Evolutionary conservation across 2,797 vertebrate genomes (phyloP), one percentile per base, ranked within the genome.

Genomic region (Antennarius maculatus): DNA sequence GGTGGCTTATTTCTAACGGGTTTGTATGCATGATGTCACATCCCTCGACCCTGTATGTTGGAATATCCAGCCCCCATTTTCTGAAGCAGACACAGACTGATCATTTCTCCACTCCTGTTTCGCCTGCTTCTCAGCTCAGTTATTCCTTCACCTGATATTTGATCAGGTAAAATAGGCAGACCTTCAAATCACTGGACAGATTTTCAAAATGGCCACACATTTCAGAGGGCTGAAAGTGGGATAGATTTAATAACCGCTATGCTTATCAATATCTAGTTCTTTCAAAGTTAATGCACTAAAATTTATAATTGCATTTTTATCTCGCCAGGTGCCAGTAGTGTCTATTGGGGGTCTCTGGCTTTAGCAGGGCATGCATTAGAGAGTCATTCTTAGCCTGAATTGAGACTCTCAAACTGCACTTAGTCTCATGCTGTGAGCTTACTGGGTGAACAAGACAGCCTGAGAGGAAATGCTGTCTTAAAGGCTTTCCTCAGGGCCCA

Each of bases 11-110:
- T 83, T 89, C 69, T 77, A 84, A 52, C 56, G 43, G 47, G 67
- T 55, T 62, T 72, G 71, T 65, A 83, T 82, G 73, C 58, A 86
- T 84, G 80, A 85, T 77, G 69, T 68, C 76, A 71, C 69, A 80
- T 80, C 61, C 75, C 52, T 54, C 31, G 23, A 49, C 60, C 14
- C 59, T 63, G 50, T 37, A 61, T 52, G 51, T 49, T 67, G 59
- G 52, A 80, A 61, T 56, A 77, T 72, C 43, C 68, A 54, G 54
- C 8, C 6, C 23, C n/a, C 23, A 52, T 82, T 77, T 62, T 60
- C 54, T 53, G 37, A 49, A 45, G 76, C 48, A 58, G 51, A 70
- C 74, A 70, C 74, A 69, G 70, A 69, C 29, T 59, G 66, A 77
- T 66, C 52, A 55, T 47, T 71, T 42, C 63, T 23, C 18, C 15